Conservation (phyloP, 1,140 invertebrate species). For the Platorchestia sp. region DNA sequence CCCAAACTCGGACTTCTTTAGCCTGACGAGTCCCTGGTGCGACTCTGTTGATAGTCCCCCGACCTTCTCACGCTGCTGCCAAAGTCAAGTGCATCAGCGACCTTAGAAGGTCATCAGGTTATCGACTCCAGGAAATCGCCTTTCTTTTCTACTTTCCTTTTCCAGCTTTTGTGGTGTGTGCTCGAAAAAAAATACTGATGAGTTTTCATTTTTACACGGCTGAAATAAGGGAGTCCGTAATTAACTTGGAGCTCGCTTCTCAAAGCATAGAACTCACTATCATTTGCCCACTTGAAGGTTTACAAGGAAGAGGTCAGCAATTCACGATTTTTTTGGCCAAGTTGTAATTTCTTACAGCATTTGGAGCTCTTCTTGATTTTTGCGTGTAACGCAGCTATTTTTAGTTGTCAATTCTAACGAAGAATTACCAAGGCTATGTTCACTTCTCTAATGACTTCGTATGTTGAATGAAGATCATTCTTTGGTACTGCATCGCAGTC, state of each 20-base stretch:
- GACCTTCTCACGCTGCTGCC: slow-evolving; percentile 48
- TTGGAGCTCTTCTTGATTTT: too few relatives aligned
- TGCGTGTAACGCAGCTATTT: not conserved
- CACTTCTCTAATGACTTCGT: not conserved
- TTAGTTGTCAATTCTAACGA: not conserved
- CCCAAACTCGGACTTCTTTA: not conserved
- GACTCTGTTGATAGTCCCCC: slow-evolving; percentile 7
- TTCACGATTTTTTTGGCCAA: not conserved
- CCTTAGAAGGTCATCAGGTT: slow-evolving; percentile 45
- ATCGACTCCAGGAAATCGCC: slow-evolving; percentile 46
- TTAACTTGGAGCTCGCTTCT: not conserved
- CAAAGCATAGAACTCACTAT: not conserved
- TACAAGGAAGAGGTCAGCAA: not conserved
- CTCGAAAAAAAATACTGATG: not conserved
- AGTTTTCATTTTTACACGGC: slow-evolving; percentile 9
- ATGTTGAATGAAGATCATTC: not conserved
- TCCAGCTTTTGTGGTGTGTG: slow-evolving; percentile 9
- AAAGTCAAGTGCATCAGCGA: slow-evolving; percentile 26
- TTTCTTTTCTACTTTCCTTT: slow-evolving; percentile 44
- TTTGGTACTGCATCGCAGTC: not conserved
- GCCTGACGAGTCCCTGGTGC: not conserved
- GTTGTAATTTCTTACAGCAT: not conserved
- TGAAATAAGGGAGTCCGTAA: not conserved
- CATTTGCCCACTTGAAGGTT: not conserved
- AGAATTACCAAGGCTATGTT: not conserved